phyloP scores from a whole-genome alignment of 1,140 invertebrate species.

The Drosophila persimilis region DNA sequence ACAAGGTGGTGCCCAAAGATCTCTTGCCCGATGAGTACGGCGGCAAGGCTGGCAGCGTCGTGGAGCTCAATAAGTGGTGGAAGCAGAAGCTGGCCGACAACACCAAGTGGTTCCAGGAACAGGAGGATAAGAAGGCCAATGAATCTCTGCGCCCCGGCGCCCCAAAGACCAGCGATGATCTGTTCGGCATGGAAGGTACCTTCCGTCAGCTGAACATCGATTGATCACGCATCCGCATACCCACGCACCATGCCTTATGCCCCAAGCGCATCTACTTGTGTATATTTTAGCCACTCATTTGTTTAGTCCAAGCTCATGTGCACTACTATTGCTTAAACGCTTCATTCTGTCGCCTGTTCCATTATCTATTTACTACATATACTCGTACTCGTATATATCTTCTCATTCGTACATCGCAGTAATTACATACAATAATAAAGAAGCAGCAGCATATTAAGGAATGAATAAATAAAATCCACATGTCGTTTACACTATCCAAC shows the following conservation, averaged over 20 bases:
- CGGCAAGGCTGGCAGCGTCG: constrained; percentile 88
- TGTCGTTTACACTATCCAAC: constrained; percentile 1
- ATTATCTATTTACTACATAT: constrained; percentile 44
- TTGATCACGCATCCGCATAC: constrained; percentile 73
- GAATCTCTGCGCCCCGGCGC: constrained; percentile 89
- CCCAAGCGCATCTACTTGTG: constrained; percentile 38
- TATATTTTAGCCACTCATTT: constrained; percentile 60
- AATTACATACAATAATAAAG: constrained; percentile 48
- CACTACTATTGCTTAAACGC: constrained; percentile 62
- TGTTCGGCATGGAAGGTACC: constrained; percentile 92
- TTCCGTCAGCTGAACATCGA: constrained; percentile 91
- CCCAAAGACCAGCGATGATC: constrained; percentile 90
- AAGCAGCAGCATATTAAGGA: constrained; percentile 54
- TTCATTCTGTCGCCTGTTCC: constrained; percentile 58
- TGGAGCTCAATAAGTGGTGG: constrained; percentile 89
- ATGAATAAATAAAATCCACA: constrained; percentile 47
- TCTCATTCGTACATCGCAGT: constrained; percentile 22
- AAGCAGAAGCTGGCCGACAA: constrained; percentile 89
- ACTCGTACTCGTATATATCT: constrained; percentile 38
- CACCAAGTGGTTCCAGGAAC: constrained; percentile 89
- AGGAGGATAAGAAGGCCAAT: constrained; percentile 89
- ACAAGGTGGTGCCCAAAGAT: constrained; percentile 90
- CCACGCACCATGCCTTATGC: not conserved
- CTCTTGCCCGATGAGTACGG: constrained; percentile 92
- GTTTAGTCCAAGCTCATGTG: constrained; percentile 40